These are phyloP conservation scores for Drosophila peninsularis DNA, from an alignment of 2,888 invertebrate genomes.

Conservation along the genomic window DNA sequence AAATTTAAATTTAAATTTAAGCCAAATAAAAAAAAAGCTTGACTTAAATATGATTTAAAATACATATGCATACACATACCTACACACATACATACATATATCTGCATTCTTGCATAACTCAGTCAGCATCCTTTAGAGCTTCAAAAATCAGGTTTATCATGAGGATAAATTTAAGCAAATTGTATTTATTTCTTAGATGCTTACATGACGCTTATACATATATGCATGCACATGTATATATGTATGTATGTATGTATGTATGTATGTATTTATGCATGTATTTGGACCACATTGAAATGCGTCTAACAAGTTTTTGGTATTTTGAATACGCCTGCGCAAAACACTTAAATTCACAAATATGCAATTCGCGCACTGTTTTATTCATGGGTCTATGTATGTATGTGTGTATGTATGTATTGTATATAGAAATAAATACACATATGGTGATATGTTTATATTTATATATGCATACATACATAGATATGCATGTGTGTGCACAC, in stretches of 20 bases:
- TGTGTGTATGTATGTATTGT: not conserved
- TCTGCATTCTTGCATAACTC: no score
- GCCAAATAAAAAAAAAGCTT: no score
- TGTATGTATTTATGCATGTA: not conserved
- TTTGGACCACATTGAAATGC: not conserved
- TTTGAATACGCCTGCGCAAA: slow-evolving; percentile 15
- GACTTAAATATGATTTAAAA: no score
- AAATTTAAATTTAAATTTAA: no score
- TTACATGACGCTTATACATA: not conserved
- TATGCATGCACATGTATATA: not conserved
- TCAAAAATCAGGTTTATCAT: not conserved
- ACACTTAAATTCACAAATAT: slow-evolving; percentile 5
- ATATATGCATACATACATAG: not conserved
- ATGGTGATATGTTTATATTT: not conserved
- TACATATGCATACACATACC: no score
- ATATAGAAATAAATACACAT: no score
- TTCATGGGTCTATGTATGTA: not conserved
- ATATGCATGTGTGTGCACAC: not conserved
- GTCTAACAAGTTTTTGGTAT: slow-evolving; percentile 10
- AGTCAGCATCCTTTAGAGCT: not conserved
- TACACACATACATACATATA: no score
- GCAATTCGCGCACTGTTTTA: slow-evolving; percentile 10
- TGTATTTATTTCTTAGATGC: not conserved
- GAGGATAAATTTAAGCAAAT: not conserved
- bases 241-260: not conserved